These are phyloP conservation scores for Ellobium chinense DNA, from an alignment of 2,888 invertebrate genomes.

Conservation along the genomic window DNA sequence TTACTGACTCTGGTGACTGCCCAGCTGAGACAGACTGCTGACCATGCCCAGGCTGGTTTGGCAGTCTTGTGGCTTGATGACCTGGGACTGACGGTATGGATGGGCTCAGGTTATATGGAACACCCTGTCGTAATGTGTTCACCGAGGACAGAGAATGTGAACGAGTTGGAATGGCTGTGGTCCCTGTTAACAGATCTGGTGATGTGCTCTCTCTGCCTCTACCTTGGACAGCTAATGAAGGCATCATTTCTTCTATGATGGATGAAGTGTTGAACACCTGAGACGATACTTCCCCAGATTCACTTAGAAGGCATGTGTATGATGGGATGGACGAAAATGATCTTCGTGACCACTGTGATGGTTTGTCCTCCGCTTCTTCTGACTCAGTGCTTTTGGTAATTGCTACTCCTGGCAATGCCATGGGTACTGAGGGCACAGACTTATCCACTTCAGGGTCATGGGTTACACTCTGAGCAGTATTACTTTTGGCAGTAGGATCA, in stretches of 20 bases:
- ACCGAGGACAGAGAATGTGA: slow-evolving; percentile 41
- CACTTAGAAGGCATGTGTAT: slow-evolving; percentile 45
- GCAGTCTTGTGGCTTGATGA: not conserved
- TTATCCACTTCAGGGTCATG: not conserved
- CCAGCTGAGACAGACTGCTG: not conserved
- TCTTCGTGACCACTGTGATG: slow-evolving; percentile 30
- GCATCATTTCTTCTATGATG: slow-evolving; percentile 38
- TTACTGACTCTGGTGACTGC: not conserved
- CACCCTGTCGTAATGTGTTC: slow-evolving; percentile 24
- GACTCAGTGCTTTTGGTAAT: not conserved
- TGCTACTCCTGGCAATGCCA: not conserved
- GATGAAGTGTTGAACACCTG: slow-evolving; percentile 41
- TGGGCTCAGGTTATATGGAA: slow-evolving; percentile 21
- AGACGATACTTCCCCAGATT: slow-evolving; percentile 42
- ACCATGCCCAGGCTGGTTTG: not conserved
- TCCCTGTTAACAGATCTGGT: not conserved
- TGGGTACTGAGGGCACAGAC: not conserved
- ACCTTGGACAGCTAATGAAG: not conserved
- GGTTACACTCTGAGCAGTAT: not conserved
- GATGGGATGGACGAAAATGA: slow-evolving; percentile 46
- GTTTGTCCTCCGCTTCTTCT: not conserved
- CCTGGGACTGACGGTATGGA: not conserved
- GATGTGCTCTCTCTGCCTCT: not conserved
- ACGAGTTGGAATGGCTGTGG: slow-evolving; percentile 28
- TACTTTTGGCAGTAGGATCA: not conserved